Evolutionary conservation across 2,888 invertebrate species (phyloP).

Genomic region (Pyrgus malvae): DNA sequence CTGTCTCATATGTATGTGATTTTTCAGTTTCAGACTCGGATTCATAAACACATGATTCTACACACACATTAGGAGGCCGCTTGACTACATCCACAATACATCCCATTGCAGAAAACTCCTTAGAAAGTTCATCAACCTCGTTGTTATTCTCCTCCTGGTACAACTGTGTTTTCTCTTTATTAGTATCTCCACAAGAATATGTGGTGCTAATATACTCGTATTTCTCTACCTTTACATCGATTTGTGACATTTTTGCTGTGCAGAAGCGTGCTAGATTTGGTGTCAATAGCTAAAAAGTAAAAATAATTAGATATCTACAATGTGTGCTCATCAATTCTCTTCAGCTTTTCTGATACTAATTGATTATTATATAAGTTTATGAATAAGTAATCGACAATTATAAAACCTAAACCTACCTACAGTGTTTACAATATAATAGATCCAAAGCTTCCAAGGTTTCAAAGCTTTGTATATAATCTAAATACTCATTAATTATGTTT

Average conservation of each 20-base stretch:
- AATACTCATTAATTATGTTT: background rate
- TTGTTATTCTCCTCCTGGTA: constrained; percentile 75
- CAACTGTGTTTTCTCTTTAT: constrained; percentile 59
- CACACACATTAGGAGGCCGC: constrained; percentile 67
- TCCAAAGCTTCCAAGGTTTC: background rate
- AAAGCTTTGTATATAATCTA: background rate
- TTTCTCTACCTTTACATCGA: constrained; percentile 53
- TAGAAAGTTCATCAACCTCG: constrained; percentile 69
- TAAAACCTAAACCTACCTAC: too few species aligned
- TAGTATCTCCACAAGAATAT: constrained; percentile 67
- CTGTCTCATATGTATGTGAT: constrained; percentile 40
- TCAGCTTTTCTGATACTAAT: too few species aligned
- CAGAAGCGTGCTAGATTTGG: constrained; percentile 54
- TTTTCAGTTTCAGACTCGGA: constrained; percentile 50
- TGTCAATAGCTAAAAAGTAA: constrained; percentile 46
- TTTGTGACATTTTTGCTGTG: constrained; percentile 60
- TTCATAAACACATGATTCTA: constrained; percentile 63
- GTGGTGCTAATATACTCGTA: constrained; percentile 53
- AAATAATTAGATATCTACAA: constrained; percentile 8
- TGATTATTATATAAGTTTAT: too few species aligned
- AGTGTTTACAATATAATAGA: too few species aligned
- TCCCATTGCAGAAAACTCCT: constrained; percentile 73
- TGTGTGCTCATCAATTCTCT: background rate
- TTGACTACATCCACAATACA: constrained; percentile 71
- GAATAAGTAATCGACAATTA: too few species aligned